A percentile compares a stretch with the other conserved stretches of the same genome.
These are phyloP conservation scores for Leucophenga montana DNA, from an alignment of 2,888 invertebrate genomes.

Conservation along the genomic window DNA sequence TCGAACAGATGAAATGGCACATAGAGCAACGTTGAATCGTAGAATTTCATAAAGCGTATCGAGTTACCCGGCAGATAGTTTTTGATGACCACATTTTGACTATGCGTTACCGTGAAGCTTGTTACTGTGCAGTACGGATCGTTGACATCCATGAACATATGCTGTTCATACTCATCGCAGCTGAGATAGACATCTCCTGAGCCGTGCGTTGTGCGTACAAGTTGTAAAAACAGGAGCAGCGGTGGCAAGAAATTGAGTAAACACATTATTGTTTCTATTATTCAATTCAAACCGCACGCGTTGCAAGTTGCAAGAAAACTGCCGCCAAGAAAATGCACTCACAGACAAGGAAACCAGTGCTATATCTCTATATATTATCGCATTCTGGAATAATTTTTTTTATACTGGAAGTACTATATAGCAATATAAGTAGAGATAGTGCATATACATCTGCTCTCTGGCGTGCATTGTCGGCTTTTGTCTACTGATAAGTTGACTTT, in stretches of 20 bases:
- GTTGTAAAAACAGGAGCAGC: not conserved
- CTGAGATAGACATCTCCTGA: slow-evolving; percentile 68
- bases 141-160: slow-evolving; percentile 62
- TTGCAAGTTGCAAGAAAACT: slow-evolving; percentile 43
- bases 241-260: slow-evolving; percentile 28
- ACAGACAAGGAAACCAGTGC: slow-evolving; percentile 4
- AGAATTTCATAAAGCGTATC: slow-evolving; percentile 72
- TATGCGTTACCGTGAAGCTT: slow-evolving; percentile 70
- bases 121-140: slow-evolving; percentile 70
- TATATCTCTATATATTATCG: too few relatives aligned
- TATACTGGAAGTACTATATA: too few relatives aligned
- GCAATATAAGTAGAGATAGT: too few relatives aligned
- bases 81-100: slow-evolving; percentile 68
- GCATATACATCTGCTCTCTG: too few relatives aligned
- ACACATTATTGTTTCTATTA: slow-evolving; percentile 36
- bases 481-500: not conserved
- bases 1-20: slow-evolving; percentile 71
- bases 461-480: too few relatives aligned
- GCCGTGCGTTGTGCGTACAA: slow-evolving; percentile 27
- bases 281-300: slow-evolving; percentile 38
- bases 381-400: too few relatives aligned
- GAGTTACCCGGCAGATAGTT: slow-evolving; percentile 61
- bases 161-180: slow-evolving; percentile 71
- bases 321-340: slow-evolving; percentile 10
- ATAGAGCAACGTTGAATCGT: slow-evolving; percentile 69